Conservation (phyloP, 2,113 vertebrate genomes). For the Holacanthus passer region DNA sequence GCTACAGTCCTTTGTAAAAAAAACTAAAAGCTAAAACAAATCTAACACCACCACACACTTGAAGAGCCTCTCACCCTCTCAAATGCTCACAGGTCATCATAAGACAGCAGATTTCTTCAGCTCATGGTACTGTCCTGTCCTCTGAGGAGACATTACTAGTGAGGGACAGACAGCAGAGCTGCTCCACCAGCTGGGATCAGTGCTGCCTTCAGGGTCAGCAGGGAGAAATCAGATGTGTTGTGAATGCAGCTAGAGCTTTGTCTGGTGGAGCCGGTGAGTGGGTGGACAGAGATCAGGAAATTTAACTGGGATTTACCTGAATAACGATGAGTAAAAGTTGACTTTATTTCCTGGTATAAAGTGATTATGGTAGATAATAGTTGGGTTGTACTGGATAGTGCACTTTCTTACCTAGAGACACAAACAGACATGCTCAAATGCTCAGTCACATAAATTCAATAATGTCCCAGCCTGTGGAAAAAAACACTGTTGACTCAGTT, state of each 20-base stretch:
- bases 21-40: conserved; percentile 33
- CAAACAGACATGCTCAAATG: not conserved
- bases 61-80: conserved; percentile 53
- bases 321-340: too few species aligned
- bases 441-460: too few species aligned
- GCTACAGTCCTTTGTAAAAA: not conserved
- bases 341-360: too few species aligned
- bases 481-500: too few species aligned
- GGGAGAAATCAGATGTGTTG: not conserved
- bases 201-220: conserved; percentile 37
- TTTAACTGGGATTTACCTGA: too few species aligned
- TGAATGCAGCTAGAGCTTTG: not conserved
- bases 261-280: too few species aligned
- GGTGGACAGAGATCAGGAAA: too few species aligned
- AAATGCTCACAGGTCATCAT: conserved; percentile 51
- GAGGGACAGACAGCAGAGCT: not conserved
- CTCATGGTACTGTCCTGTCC: conserved; percentile 33
- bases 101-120: conserved; percentile 38
- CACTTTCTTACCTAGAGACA: conserved; percentile 90
- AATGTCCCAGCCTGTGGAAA: too few species aligned
- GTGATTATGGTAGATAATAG: conserved; percentile 91
- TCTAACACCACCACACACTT: conserved; percentile 50
- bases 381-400: conserved; percentile 97
- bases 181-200: conserved; percentile 5
- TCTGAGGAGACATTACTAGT: not conserved